Evolutionary conservation across 2,888 invertebrate genomes (phyloP).

Genomic region (Leucophora obtusa): DNA sequence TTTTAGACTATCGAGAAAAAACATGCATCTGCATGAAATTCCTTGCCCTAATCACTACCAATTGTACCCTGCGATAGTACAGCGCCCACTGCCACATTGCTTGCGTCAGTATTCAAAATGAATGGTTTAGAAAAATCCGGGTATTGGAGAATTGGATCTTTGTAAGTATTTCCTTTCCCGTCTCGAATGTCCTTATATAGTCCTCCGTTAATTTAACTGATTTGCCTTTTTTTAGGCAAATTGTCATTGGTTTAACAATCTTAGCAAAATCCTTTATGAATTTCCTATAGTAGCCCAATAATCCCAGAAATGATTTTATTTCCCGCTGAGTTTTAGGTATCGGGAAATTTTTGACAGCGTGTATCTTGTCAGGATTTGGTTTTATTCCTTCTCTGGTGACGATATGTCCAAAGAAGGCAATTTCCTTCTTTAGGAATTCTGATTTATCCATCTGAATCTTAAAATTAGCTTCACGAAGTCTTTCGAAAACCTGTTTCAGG

Average conservation of each 20-base stretch:
- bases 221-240: slow-evolving; percentile 48
- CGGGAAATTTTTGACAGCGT: slow-evolving; percentile 20
- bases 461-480: slow-evolving; percentile 21
- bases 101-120: slow-evolving; percentile 71
- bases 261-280: slow-evolving; percentile 29
- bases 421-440: slow-evolving; percentile 30
- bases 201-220: slow-evolving; percentile 6
- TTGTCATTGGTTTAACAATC: slow-evolving; percentile 51
- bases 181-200: slow-evolving; percentile 53
- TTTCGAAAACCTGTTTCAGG: slow-evolving; percentile 23
- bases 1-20: too few species aligned
- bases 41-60: too few species aligned
- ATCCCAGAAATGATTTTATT: too few species aligned
- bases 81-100: slow-evolving; percentile 67
- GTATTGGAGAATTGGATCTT: slow-evolving; percentile 43
- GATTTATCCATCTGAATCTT: slow-evolving; percentile 42
- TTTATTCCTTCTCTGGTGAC: slow-evolving; percentile 32
- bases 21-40: too few species aligned
- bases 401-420: slow-evolving; percentile 31
- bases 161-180: slow-evolving; percentile 54
- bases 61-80: slow-evolving; percentile 69
- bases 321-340: slow-evolving; percentile 16
- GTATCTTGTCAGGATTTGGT: slow-evolving; percentile 35
- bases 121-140: slow-evolving; percentile 70
- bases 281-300: too few species aligned